These are phyloP conservation scores for Anticlea derivata DNA, from an alignment of 2,888 invertebrate genomes.

Conservation along the genomic window DNA sequence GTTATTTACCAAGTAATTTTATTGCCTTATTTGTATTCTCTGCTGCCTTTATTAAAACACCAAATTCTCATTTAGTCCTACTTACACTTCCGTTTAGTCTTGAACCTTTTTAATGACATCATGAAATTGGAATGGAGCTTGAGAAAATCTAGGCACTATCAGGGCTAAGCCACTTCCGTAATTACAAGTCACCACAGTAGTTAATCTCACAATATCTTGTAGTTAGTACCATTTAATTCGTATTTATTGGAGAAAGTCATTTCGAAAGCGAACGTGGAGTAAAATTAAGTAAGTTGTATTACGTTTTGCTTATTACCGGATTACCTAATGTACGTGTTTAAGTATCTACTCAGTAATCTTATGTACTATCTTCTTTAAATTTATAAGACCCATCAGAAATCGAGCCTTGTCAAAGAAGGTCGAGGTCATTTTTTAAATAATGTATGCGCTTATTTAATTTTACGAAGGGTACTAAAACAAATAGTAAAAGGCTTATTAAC, in stretches of 20 bases:
- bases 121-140: neutral
- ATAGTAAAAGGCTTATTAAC: no score
- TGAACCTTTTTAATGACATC: neutral
- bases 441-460: no score
- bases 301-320: conserved; percentile 20
- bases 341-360: conserved; percentile 6
- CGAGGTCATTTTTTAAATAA: no score
- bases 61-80: conserved; percentile 20
- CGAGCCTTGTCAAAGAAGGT: no score
- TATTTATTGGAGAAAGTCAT: conserved; percentile 53
- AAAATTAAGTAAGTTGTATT: conserved; percentile 28
- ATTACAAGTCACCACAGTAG: conserved; percentile 26
- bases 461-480: no score
- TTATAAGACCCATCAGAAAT: no score
- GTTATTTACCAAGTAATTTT: conserved; percentile 57
- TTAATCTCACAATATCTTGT: conserved; percentile 23
- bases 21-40: conserved; percentile 71
- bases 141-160: conserved; percentile 7
- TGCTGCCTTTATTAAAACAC: conserved; percentile 57
- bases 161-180: conserved; percentile 34
- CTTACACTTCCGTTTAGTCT: no score
- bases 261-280: conserved; percentile 37
- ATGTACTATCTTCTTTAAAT: neutral
- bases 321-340: conserved; percentile 15
- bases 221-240: conserved; percentile 43